Percentiles rank a stretch among this genome's conserved stretches.
Evolutionary conservation across 2,113 vertebrate species (phyloP).

Genomic region (Atrichornis clamosus): DNA sequence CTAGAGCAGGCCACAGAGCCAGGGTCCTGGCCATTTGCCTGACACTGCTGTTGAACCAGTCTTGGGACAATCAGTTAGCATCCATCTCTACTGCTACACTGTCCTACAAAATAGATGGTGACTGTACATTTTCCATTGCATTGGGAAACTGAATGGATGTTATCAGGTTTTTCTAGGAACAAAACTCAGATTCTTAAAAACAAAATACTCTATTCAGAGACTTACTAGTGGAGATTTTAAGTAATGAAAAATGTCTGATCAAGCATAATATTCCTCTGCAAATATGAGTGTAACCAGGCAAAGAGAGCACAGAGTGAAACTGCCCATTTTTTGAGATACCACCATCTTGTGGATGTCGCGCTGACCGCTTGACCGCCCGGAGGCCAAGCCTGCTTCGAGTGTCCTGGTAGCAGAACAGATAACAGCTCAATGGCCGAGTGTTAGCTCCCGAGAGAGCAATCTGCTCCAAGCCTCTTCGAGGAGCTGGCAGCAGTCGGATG

Average conservation of each 20-base stretch:
- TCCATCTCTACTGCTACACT: neutral
- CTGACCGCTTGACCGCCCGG: too few relatives aligned
- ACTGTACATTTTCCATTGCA: accelerated
- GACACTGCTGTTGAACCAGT: neutral
- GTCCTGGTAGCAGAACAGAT: too few relatives aligned
- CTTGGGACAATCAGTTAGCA: neutral
- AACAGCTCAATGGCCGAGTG: too few relatives aligned
- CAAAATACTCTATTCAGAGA: neutral
- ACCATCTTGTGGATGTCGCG: neutral
- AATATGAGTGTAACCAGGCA: neutral
- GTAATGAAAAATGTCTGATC: neutral
- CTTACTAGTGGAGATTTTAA: neutral
- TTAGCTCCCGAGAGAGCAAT: too few relatives aligned
- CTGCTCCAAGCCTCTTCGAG: too few relatives aligned
- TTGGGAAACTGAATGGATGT: neutral
- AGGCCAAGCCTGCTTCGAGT: too few relatives aligned
- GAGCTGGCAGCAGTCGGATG: too few relatives aligned
- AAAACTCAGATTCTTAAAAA: neutral
- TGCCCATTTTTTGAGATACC: neutral
- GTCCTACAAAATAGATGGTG: neutral
- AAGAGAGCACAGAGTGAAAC: neutral
- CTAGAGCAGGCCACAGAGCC: neutral
- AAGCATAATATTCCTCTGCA: neutral
- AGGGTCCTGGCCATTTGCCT: neutral
- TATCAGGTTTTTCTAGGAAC: neutral